Base-by-base conservation (phyloP, 2,113 vertebrate genomes). In the Hyla sarda region DNA sequence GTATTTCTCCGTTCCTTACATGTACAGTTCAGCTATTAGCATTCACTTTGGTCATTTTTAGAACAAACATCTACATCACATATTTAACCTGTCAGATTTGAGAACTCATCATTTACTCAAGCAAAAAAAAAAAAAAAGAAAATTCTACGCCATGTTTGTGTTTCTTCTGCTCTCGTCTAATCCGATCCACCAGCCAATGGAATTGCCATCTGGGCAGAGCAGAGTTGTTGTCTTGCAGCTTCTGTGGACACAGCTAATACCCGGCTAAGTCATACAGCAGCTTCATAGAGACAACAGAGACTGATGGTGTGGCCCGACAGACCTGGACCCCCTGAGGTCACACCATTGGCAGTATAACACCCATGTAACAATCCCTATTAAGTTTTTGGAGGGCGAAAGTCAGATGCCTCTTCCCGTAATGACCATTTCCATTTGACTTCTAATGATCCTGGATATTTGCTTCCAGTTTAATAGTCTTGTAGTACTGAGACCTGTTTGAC, bases 351-450 rank as follows among this genome's bases (percentile, higher is more conserved):
- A 73, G 25, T 13, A 52, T 80, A 45, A 80, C 62, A 37, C 84
- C 75, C 47, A 47, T 58, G 32, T 87, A 82, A 80, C 78, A 30
- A 72, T 72, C 67, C 62, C 69, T 67, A 81, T 87, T 87, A 34
- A 82, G 52, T 74, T 67, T 87, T 21, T 45, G 41, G 12, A 62
- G 23, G 34, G 48, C 16, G 85, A 67, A 48, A 73, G 47, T 86
- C 47, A 77, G 56, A 41, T 50, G 23, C 60, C 17, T 60, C 77
- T 74, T 47, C n/a, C n/a, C n/a, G n/a, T 81, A 73, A 87, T 87
- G 74, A 87, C 77, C 85, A 87, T 87, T 87, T 81, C 82, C 62
- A 87, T 82, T 86, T 86, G 67, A 73, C 76, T 73, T 52, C 76
- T 81, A 86, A 86, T 73, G 77, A 72, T 80, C 77, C 45, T 56